A percentile compares a stretch with the other conserved stretches of the same genome.
These are phyloP conservation scores for Eclectus roratus DNA, from an alignment of 2,113 vertebrate genomes.

Conservation along the genomic window DNA sequence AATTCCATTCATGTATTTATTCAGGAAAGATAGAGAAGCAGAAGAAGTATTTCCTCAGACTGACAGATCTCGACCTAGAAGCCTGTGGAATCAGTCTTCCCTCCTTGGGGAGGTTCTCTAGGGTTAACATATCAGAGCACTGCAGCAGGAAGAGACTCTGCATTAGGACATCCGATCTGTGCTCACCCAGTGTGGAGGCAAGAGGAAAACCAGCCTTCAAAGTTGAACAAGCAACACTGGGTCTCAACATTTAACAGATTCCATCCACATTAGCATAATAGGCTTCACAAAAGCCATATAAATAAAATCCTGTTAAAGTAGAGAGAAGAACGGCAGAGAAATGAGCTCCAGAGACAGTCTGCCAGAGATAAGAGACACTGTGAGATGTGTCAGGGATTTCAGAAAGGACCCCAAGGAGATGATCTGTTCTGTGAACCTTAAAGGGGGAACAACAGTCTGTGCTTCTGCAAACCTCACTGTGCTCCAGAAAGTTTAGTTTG, in stretches of 20 bases:
- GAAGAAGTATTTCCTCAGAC: not conserved
- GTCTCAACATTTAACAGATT: not conserved
- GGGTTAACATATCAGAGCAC: not conserved
- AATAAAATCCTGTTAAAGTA: not conserved
- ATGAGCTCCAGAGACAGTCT: not conserved
- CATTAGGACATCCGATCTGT: not conserved
- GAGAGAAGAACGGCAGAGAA: not conserved
- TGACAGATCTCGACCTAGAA: not conserved
- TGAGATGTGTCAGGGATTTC: not conserved
- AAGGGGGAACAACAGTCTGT: not conserved
- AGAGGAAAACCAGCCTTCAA: not conserved
- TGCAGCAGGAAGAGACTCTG: not conserved
- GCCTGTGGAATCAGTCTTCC: not conserved
- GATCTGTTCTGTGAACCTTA: not conserved
- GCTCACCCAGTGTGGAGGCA: not conserved
- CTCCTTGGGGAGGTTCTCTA: not conserved
- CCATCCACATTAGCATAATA: not conserved
- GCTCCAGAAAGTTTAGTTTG: not conserved
- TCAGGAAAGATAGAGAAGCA: not conserved
- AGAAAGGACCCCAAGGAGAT: not conserved
- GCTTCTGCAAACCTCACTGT: not conserved
- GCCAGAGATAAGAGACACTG: not conserved
- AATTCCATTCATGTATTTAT: not conserved
- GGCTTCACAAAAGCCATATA: not conserved
- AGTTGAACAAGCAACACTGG: not conserved